Conservation (phyloP, 2,888 invertebrate genomes). For the Nemapogon koenigi region DNA sequence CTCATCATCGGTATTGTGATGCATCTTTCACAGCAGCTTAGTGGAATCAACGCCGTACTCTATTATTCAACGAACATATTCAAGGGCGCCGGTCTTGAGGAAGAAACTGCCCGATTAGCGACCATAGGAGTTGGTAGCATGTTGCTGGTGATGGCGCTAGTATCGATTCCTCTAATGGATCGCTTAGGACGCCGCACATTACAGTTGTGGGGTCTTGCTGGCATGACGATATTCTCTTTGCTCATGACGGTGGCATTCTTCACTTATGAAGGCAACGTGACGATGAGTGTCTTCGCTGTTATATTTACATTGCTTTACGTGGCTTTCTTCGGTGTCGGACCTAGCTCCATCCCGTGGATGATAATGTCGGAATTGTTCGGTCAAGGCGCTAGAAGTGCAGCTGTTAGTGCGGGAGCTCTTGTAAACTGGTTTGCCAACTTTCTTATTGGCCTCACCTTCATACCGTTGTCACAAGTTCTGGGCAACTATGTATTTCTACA, state of each 20-base stretch:
- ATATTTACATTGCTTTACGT: slow-evolving; percentile 55
- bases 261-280: slow-evolving; percentile 40
- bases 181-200: slow-evolving; percentile 72
- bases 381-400: slow-evolving; percentile 53
- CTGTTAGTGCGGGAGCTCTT: slow-evolving; percentile 54
- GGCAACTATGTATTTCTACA: slow-evolving; percentile 53
- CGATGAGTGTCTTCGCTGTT: slow-evolving; percentile 55
- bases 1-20: slow-evolving; percentile 55
- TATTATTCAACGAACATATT: slow-evolving; percentile 76
- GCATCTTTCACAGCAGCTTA: slow-evolving; percentile 57
- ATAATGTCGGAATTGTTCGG: slow-evolving; percentile 57
- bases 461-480: slow-evolving; percentile 37
- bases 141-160: slow-evolving; percentile 76
- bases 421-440: slow-evolving; percentile 62
- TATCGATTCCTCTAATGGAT: slow-evolving; percentile 79
- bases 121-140: slow-evolving; percentile 76
- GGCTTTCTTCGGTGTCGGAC: slow-evolving; percentile 57
- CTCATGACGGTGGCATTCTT: slow-evolving; percentile 68
- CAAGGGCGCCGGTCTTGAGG: slow-evolving; percentile 64
- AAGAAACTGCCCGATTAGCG: slow-evolving; percentile 67
- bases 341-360: slow-evolving; percentile 63
- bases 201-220: slow-evolving; percentile 73
- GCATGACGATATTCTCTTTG: slow-evolving; percentile 75
- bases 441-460: slow-evolving; percentile 52
- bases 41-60: slow-evolving; percentile 66